phyloP scores from a whole-genome alignment of 2,113 vertebrate species.

The Cranoglanis bouderius region DNA sequence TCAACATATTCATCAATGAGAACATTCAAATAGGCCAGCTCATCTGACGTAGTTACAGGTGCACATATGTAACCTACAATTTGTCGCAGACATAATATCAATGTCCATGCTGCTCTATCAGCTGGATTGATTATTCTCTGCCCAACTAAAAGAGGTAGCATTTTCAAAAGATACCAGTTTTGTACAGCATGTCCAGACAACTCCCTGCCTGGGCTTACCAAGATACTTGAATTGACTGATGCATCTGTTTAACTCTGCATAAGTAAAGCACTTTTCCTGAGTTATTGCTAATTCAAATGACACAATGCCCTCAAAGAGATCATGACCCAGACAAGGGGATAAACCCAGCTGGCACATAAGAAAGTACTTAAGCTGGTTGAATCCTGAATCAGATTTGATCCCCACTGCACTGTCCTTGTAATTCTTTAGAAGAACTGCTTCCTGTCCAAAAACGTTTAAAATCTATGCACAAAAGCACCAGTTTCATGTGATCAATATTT shows the following conservation, averaged over 20 bases:
- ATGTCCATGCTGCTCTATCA: slow-evolving; percentile 24
- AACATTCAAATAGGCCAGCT: slow-evolving; percentile 36
- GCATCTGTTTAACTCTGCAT: slow-evolving; percentile 18
- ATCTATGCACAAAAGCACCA: neutral
- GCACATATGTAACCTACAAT: slow-evolving; percentile 23
- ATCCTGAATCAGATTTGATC: slow-evolving; percentile 8
- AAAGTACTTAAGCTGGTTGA: slow-evolving; percentile 39
- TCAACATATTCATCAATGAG: slow-evolving; percentile 50
- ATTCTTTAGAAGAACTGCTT: neutral
- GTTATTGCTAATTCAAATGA: slow-evolving; percentile 33
- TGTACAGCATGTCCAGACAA: slow-evolving; percentile 30
- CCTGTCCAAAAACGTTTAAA: no score
- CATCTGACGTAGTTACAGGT: slow-evolving; percentile 20
- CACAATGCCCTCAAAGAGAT: slow-evolving; percentile 21
- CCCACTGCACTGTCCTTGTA: neutral
- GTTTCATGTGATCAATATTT: neutral
- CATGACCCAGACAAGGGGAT: slow-evolving; percentile 2
- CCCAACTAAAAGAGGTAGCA: slow-evolving; percentile 22
- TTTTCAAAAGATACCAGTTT: slow-evolving; percentile 33
- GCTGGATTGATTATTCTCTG: slow-evolving; percentile 20
- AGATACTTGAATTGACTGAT: slow-evolving; percentile 39
- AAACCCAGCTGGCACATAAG: neutral
- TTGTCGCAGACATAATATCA: slow-evolving; percentile 21
- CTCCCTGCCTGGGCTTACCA: slow-evolving; percentile 1
- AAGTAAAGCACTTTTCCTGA: slow-evolving; percentile 25